phyloP scores from a whole-genome alignment of 2,797 vertebrate species.

The Helostoma temminkii region DNA sequence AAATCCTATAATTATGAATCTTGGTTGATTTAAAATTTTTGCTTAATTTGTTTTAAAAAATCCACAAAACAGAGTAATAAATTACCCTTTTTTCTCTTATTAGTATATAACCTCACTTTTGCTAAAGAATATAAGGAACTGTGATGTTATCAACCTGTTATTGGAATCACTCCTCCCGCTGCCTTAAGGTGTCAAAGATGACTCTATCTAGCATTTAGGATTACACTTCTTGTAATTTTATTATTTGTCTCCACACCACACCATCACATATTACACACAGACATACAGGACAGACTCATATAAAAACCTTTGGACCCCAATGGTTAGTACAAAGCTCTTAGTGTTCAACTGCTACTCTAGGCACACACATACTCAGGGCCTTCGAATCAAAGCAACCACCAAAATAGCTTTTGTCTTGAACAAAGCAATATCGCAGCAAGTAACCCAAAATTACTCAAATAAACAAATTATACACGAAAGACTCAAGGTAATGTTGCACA shows the following conservation, averaged over 20 bases:
- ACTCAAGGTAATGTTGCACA: conserved; percentile 38
- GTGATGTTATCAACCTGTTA: no score
- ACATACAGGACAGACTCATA: conserved; percentile 28
- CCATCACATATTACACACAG: conserved; percentile 43
- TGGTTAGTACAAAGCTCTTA: conserved; percentile 62
- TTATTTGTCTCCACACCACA: conserved; percentile 29
- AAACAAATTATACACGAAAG: conserved; percentile 48
- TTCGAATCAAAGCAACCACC: conserved; percentile 68
- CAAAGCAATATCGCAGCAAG: conserved; percentile 67
- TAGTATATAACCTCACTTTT: no score
- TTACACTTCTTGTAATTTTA: conserved; percentile 2
- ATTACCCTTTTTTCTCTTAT: no score
- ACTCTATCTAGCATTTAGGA: conserved; percentile 21
- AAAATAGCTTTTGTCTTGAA: conserved; percentile 67
- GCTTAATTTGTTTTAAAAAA: no score
- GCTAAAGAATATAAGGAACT: no score
- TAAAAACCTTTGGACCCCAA: conserved; percentile 45
- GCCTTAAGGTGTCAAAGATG: conserved; percentile 4
- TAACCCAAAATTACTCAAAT: conserved; percentile 50
- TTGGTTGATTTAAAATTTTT: no score
- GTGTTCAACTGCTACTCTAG: conserved; percentile 41
- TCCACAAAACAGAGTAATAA: no score
- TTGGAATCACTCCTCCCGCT: no score
- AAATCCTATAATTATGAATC: no score
- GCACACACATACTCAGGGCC: conserved; percentile 24